Evolutionary conservation across 64 coral and sea anemone species (phyloP).

Genomic region (Pocillopora damicornis): DNA sequence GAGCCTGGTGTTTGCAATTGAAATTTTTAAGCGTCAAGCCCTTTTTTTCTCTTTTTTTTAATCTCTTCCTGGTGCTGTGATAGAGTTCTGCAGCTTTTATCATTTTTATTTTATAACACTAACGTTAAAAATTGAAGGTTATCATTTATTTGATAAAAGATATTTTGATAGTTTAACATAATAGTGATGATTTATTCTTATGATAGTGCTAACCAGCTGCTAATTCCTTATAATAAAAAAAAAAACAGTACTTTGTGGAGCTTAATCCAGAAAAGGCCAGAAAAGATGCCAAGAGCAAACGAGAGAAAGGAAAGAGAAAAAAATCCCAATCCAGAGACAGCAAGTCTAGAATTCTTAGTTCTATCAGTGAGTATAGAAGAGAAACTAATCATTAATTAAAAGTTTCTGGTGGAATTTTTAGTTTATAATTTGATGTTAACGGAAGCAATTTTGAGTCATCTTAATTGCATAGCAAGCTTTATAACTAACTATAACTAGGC

Average conservation of each 20-base stretch:
- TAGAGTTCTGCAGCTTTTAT: too few species aligned
- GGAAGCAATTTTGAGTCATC: too few species aligned
- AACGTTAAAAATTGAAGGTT: too few species aligned
- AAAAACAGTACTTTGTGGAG: conserved; percentile 2
- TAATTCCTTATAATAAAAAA: neutral
- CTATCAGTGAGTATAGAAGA: conserved; percentile 25
- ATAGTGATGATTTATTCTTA: neutral
- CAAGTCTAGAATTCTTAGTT: conserved; percentile 21
- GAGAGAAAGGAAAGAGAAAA: conserved; percentile 10
- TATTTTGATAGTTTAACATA: neutral
- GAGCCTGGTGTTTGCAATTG: too few species aligned
- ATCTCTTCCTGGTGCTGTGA: too few species aligned
- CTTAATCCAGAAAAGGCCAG: neutral
- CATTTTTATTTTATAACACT: too few species aligned
- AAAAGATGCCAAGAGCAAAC: conserved; percentile 31
- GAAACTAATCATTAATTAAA: neutral
- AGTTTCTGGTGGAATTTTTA: neutral
- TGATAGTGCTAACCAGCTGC: neutral
- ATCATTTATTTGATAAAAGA: too few species aligned
- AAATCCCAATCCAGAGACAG: conserved; percentile 39
- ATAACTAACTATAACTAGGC: too few species aligned
- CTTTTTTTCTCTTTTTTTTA: too few species aligned
- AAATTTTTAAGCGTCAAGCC: too few species aligned
- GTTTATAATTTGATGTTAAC: neutral
- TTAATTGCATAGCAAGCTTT: too few species aligned